Percentiles rank a stretch among this genome's conserved stretches.
These are phyloP conservation scores for Clarias magur DNA, from an alignment of 2,113 vertebrate genomes.

Conservation along the genomic window DNA sequence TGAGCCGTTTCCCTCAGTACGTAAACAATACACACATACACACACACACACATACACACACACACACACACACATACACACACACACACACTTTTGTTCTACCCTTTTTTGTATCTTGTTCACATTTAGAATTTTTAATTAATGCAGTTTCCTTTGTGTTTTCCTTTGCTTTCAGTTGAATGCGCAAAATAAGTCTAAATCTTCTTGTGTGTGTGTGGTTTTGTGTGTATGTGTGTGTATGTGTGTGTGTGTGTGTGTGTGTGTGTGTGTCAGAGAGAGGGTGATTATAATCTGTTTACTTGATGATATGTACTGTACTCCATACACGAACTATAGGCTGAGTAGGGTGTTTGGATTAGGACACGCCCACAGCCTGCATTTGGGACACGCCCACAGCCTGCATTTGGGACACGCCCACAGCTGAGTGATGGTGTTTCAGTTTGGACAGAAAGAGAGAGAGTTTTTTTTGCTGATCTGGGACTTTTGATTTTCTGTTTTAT, in stretches of 20 bases:
- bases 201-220: constrained; percentile 5
- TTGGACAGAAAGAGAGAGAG: neutral
- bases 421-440: neutral
- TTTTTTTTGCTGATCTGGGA: neutral
- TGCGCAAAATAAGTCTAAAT: neutral
- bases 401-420: neutral
- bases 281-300: constrained; percentile 10
- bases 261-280: neutral
- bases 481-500: neutral
- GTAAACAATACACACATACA: constrained; percentile 24
- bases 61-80: too few species aligned
- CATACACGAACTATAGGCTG: constrained; percentile 3
- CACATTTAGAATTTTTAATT: too few species aligned
- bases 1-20: constrained; percentile 23
- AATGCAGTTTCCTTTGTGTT: too few species aligned
- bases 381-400: too few species aligned
- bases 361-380: too few species aligned
- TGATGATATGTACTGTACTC: neutral
- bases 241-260: too few species aligned
- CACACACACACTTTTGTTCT: too few species aligned
- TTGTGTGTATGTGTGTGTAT: constrained; percentile 10
- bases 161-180: too few species aligned
- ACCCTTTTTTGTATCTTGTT: too few species aligned
- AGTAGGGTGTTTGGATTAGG: neutral
- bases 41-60: neutral